These are phyloP conservation scores for Drosophila silvestris DNA, from an alignment of 2,888 invertebrate genomes.

Conservation along the genomic window DNA sequence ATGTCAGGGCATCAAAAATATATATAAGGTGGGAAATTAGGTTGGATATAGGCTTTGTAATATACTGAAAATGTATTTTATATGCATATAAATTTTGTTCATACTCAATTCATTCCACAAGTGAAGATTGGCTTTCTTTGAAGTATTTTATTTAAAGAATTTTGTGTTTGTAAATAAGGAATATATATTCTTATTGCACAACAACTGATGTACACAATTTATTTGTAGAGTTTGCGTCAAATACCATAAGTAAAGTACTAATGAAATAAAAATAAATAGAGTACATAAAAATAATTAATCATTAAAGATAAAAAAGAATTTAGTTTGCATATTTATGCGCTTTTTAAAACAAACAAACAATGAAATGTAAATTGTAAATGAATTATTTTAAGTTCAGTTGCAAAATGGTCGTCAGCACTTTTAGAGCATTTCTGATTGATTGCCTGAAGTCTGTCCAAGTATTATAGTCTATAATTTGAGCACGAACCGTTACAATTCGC, in stretches of 20 bases:
- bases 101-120: background rate
- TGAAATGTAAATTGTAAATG: background rate
- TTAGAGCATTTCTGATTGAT: background rate
- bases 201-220: background rate
- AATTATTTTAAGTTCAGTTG: background rate
- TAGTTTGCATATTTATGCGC: background rate
- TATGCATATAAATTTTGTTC: background rate
- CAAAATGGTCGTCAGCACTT: background rate
- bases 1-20: background rate
- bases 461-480: background rate
- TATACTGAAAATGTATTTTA: background rate
- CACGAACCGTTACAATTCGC: background rate
- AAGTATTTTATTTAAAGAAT: background rate
- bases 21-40: slow-evolving; percentile 2
- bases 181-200: background rate
- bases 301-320: background rate
- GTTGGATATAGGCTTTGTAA: background rate
- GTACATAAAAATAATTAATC: background rate
- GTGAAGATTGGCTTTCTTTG: background rate
- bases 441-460: background rate
- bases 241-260: background rate
- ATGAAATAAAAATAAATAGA: background rate
- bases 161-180: background rate
- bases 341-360: background rate
- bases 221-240: background rate